A percentile compares a stretch with the other conserved stretches of the same genome.
These are phyloP conservation scores for Poecile atricapillus DNA, from an alignment of 2,113 vertebrate species.

Conservation along the genomic window DNA sequence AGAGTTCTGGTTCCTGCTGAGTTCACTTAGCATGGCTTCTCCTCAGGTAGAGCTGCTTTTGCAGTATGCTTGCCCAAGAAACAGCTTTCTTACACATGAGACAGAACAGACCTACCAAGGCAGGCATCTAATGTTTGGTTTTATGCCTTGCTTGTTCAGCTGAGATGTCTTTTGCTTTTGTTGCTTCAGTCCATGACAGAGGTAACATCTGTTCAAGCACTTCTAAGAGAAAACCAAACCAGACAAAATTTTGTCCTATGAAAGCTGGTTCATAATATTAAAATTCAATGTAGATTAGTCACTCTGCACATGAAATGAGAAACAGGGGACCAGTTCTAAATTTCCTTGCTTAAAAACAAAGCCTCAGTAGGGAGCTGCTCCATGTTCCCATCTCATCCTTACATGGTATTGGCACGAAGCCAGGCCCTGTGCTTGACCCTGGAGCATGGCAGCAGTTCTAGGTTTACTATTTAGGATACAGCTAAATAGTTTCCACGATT, in stretches of 20 bases:
- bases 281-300: not conserved
- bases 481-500: slow-evolving; percentile 42
- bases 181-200: not conserved
- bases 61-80: not conserved
- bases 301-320: not conserved
- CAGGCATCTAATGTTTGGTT: not conserved
- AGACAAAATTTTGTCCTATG: not conserved
- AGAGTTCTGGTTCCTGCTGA: not conserved
- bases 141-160: not conserved
- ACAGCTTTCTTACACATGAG: not conserved
- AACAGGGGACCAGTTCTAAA: not conserved
- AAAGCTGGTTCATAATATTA: not conserved
- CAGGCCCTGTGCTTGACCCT: not conserved
- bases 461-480: slow-evolving; percentile 25
- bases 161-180: not conserved
- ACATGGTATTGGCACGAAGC: slow-evolving; percentile 18
- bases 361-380: not conserved
- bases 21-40: not conserved
- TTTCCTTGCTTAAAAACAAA: not conserved
- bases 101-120: not conserved
- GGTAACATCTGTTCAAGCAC: not conserved
- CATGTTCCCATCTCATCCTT: slow-evolving; percentile 17
- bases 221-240: not conserved
- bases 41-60: not conserved
- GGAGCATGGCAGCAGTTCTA: not conserved